A percentile compares a stretch with the other conserved stretches of the same genome.
phyloP scores from a whole-genome alignment of 2,113 vertebrate species.

The Pionites leucogaster region DNA sequence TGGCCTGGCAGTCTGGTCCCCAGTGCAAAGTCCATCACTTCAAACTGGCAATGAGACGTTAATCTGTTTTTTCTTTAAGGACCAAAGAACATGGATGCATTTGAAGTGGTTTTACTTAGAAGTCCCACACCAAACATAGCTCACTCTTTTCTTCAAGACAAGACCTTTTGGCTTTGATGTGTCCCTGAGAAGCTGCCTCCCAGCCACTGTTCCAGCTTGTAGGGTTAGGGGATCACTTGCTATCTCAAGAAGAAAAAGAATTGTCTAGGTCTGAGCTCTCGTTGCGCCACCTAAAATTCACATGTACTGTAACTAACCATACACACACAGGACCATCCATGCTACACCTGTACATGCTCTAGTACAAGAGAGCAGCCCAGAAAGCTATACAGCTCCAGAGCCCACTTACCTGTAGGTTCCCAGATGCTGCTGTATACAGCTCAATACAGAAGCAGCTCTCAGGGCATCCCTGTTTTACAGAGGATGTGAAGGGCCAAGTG shows the following conservation, averaged over 20 bases:
- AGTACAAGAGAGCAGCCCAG: not conserved
- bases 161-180: not conserved
- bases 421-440: not conserved
- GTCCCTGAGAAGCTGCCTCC: not conserved
- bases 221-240: not conserved
- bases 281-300: too few relatives aligned
- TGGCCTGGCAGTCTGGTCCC: not conserved
- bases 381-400: not conserved
- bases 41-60: not conserved
- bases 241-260: not conserved
- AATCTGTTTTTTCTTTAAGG: not conserved
- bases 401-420: not conserved
- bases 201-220: not conserved
- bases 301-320: not conserved
- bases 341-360: not conserved
- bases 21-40: not conserved
- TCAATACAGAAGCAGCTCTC: not conserved
- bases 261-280: not conserved
- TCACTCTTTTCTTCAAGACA: not conserved
- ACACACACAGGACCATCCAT: accelerated
- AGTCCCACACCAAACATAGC: not conserved
- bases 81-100: not conserved
- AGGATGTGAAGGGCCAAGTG: not conserved
- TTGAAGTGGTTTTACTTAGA: not conserved
- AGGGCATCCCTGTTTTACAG: not conserved